Conservation (phyloP, 2,113 vertebrate species). For the Pteruthius melanotis region DNA sequence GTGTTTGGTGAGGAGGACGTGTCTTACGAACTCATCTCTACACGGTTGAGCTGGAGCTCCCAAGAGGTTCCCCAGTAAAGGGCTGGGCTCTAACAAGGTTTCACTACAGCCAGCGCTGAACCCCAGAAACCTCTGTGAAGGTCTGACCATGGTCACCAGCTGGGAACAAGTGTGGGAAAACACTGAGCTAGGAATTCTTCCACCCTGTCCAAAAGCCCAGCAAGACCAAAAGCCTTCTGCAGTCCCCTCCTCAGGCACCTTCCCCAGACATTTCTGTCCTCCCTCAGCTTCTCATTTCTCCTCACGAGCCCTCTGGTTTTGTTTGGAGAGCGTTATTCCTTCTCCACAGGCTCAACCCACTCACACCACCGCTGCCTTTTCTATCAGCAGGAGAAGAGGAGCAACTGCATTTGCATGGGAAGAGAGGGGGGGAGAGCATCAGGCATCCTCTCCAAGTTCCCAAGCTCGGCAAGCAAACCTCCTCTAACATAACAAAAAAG, state of each 20-base stretch:
- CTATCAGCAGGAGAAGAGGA: not conserved
- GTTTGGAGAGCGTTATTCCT: not conserved
- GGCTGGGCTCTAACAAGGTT: not conserved
- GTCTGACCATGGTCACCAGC: fast-evolving
- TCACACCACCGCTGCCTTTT: not conserved
- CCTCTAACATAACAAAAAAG: not conserved
- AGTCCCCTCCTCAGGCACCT: not conserved
- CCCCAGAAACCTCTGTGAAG: not conserved
- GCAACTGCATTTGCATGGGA: not conserved
- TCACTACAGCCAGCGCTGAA: not conserved
- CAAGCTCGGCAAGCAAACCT: not conserved
- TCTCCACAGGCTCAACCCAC: not conserved
- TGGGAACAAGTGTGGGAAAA: not conserved
- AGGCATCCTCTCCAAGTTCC: not conserved
- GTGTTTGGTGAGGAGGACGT: fast-evolving
- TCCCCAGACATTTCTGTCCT: not conserved
- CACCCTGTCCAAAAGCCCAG: not conserved
- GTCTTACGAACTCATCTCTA: fast-evolving
- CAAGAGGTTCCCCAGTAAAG: not conserved
- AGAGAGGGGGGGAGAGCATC: not conserved
- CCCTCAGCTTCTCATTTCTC: not conserved
- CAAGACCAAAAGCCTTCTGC: not conserved
- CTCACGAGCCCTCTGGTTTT: not conserved
- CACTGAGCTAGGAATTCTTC: not conserved
- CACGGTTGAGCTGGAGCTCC: fast-evolving